phyloP scores from a whole-genome alignment of 64 coral and sea anemone species.

The Cladopsammia gracilis region DNA sequence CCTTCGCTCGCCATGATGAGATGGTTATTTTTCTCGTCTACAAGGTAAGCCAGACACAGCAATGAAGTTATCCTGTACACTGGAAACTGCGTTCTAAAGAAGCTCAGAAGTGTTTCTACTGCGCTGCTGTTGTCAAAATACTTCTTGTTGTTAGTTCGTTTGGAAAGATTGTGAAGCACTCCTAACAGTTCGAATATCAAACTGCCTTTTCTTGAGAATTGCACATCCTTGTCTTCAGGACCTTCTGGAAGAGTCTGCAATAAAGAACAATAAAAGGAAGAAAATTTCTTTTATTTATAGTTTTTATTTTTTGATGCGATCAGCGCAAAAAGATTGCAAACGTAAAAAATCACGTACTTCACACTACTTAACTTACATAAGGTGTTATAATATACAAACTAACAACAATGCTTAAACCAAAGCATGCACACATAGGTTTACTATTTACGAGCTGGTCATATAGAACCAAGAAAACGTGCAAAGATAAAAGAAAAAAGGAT shows the following conservation, averaged over 20 bases:
- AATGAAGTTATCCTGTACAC: conserved; percentile 30
- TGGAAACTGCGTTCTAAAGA: conserved; percentile 28
- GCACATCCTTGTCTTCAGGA: conserved; percentile 6
- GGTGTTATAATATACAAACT: too few relatives aligned
- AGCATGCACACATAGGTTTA: too few relatives aligned
- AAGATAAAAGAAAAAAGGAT: too few relatives aligned
- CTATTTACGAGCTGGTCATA: too few relatives aligned
- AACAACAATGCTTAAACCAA: too few relatives aligned
- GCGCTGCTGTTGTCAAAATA: conserved; percentile 28
- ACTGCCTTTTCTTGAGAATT: conserved; percentile 21
- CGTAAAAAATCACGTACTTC: too few relatives aligned
- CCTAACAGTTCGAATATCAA: conserved; percentile 25
- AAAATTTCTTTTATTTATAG: too few relatives aligned
- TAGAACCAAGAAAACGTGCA: too few relatives aligned
- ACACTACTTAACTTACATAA: too few relatives aligned
- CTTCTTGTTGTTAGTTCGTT: conserved; percentile 12
- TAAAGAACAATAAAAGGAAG: too few relatives aligned
- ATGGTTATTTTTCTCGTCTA: conserved; percentile 51
- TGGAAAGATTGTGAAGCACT: conserved; percentile 59
- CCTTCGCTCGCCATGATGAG: conserved; percentile 58
- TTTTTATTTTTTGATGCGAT: too few relatives aligned
- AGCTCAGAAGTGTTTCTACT: conserved; percentile 14
- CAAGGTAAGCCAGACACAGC: conserved; percentile 34
- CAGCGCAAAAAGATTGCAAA: too few relatives aligned
- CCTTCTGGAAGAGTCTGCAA: background rate